Evolutionary conservation across 2,888 invertebrate species (phyloP).

Genomic region (Trissonchulus sp.): DNA sequence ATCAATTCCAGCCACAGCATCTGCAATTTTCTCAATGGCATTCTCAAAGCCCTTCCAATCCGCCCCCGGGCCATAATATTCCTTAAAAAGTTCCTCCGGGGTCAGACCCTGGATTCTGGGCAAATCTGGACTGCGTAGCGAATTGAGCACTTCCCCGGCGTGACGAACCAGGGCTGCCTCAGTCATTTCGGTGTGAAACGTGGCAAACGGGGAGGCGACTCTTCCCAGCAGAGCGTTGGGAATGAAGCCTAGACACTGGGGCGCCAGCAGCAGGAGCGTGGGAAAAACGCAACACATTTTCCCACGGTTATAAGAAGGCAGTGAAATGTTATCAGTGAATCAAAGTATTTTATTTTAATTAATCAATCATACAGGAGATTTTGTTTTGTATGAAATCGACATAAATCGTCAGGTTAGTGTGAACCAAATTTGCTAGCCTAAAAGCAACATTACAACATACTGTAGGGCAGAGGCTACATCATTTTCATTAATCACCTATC

Average conservation of each 20-base stretch:
- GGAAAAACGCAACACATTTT: too few species aligned
- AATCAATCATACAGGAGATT: too few species aligned
- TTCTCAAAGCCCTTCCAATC: not conserved
- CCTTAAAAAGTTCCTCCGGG: not conserved
- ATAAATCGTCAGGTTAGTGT: too few species aligned
- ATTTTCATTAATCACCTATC: too few species aligned
- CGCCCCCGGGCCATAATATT: not conserved
- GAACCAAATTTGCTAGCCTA: too few species aligned
- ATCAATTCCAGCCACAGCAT: not conserved
- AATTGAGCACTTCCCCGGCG: not conserved
- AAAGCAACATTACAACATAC: too few species aligned
- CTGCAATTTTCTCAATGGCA: not conserved
- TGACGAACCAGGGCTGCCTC: not conserved
- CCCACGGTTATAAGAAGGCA: too few species aligned
- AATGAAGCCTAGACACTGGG: not conserved
- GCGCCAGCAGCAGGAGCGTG: not conserved
- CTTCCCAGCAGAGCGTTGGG: not conserved
- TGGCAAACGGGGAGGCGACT: not conserved
- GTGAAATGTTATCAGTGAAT: too few species aligned
- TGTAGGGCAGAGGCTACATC: too few species aligned
- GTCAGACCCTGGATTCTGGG: not conserved
- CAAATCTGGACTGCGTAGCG: not conserved
- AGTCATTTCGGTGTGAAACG: slow-evolving; percentile 16
- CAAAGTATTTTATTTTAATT: too few species aligned
- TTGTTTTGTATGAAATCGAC: too few species aligned